These are phyloP conservation scores for Gila orcuttii DNA, from an alignment of 2,113 vertebrate species.

Conservation along the genomic window DNA sequence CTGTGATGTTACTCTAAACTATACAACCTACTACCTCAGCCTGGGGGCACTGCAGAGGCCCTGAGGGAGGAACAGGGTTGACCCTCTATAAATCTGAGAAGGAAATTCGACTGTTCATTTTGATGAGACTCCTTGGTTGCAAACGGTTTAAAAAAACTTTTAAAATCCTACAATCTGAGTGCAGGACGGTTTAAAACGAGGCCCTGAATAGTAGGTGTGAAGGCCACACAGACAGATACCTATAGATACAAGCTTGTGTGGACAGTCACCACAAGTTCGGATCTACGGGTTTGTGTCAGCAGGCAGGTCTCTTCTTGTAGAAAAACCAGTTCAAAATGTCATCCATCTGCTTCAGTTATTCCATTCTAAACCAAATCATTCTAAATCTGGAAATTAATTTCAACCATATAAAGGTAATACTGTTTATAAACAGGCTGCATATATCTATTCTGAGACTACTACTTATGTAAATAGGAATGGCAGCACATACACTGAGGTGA, in stretches of 20 bases:
- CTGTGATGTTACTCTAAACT: slow-evolving; percentile 92
- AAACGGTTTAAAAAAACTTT: not conserved
- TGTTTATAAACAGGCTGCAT: not conserved
- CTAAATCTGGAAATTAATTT: not conserved
- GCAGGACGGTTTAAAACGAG: not conserved
- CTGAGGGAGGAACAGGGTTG: not conserved
- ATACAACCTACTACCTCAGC: slow-evolving; percentile 99
- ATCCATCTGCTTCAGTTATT: slow-evolving; percentile 13
- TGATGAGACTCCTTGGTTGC: not conserved
- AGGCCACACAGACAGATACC: slow-evolving; percentile 92
- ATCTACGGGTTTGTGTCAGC: slow-evolving; percentile 99
- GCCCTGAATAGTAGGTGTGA: slow-evolving; percentile 36
- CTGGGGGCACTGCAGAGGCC: slow-evolving; percentile 70
- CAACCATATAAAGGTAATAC: not conserved
- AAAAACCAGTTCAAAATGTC: slow-evolving; percentile 35
- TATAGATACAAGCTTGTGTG: slow-evolving; percentile 99
- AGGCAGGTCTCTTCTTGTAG: slow-evolving; percentile 74
- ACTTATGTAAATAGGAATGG: slow-evolving; percentile 16
- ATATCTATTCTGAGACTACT: not conserved
- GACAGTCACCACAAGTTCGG: slow-evolving; percentile 96
- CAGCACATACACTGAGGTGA: slow-evolving; percentile 21
- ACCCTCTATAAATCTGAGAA: not conserved
- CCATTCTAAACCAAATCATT: slow-evolving; percentile 4
- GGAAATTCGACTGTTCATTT: not conserved
- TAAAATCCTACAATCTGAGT: not conserved